Conservation (phyloP, 2,113 vertebrate genomes). For the Hippoglossus stenolepis region DNA sequence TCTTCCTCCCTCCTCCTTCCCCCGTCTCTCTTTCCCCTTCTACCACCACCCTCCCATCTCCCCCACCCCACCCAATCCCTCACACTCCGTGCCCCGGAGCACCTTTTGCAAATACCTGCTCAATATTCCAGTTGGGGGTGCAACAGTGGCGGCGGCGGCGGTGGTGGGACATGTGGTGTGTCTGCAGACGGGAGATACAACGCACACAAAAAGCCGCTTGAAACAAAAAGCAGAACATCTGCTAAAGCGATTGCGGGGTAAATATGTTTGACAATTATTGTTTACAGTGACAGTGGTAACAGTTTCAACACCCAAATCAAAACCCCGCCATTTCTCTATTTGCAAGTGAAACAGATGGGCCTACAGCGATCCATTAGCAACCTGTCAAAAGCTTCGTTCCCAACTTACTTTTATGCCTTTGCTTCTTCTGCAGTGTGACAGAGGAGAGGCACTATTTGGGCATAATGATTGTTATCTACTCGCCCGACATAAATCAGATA, state of each 20-base stretch:
- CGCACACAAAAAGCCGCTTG: slow-evolving; percentile 79
- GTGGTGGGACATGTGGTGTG: slow-evolving; percentile 74
- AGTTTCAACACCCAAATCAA: slow-evolving; percentile 86
- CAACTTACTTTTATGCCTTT: slow-evolving; percentile 85
- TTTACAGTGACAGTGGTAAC: slow-evolving; percentile 92
- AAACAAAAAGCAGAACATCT: slow-evolving; percentile 89
- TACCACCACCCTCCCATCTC: slow-evolving; percentile 36
- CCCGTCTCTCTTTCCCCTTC: slow-evolving; percentile 35
- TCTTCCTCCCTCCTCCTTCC: slow-evolving; percentile 66
- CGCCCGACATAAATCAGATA: slow-evolving; percentile 78
- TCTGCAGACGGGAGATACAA: slow-evolving; percentile 86
- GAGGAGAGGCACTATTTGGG: slow-evolving; percentile 73
- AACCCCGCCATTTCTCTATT: slow-evolving; percentile 84
- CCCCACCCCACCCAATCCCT: slow-evolving; percentile 74
- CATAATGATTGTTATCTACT: slow-evolving; percentile 80
- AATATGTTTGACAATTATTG: slow-evolving; percentile 92
- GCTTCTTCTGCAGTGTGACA: slow-evolving; percentile 78
- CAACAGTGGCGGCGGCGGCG: slow-evolving; percentile 49
- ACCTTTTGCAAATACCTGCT: slow-evolving; percentile 89
- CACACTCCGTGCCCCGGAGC: slow-evolving; percentile 84
- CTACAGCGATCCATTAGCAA: slow-evolving; percentile 88
- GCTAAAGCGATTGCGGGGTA: slow-evolving; percentile 89
- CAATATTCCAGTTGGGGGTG: slow-evolving; percentile 84
- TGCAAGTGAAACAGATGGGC: slow-evolving; percentile 88
- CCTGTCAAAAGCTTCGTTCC: slow-evolving; percentile 87